Percentiles rank a stretch among this genome's conserved stretches.
Evolutionary conservation across 2,888 invertebrate species (phyloP).

Genomic region (Schizaphis graminum): DNA sequence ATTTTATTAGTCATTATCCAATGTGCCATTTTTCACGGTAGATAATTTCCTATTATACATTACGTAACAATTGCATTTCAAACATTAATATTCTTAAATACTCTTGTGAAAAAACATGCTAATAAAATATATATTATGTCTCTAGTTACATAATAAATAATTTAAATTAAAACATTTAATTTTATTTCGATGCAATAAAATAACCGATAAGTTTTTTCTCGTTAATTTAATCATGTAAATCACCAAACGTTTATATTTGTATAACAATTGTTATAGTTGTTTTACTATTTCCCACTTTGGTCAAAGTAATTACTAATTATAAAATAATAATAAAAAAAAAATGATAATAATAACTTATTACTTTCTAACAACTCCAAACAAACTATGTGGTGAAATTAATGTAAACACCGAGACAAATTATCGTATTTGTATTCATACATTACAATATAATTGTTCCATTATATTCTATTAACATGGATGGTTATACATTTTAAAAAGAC

Average conservation of each 20-base stretch:
- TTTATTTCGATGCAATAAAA: not conserved
- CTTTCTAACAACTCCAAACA: not conserved
- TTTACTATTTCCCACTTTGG: not conserved
- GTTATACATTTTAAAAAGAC: not conserved
- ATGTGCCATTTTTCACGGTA: not conserved
- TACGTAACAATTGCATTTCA: not conserved
- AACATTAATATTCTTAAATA: not conserved
- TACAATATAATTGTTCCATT: not conserved
- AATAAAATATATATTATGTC: not conserved
- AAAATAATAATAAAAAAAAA: too few species aligned
- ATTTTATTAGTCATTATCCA: slow-evolving; percentile 5
- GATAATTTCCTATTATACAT: not conserved
- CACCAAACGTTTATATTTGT: not conserved
- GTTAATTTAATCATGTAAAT: slow-evolving; percentile 2
- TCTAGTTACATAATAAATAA: not conserved
- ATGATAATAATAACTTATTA: not conserved
- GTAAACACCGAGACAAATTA: not conserved
- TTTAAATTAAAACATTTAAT: not conserved
- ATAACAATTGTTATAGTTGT: slow-evolving; percentile 4
- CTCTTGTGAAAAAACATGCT: not conserved
- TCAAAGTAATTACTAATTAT: not conserved
- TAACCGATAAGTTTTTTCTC: not conserved
- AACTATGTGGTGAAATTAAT: not conserved
- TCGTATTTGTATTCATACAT: not conserved
- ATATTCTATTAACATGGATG: not conserved